Conservation (phyloP, 2,888 invertebrate species). For the Cryptus armator region DNA sequence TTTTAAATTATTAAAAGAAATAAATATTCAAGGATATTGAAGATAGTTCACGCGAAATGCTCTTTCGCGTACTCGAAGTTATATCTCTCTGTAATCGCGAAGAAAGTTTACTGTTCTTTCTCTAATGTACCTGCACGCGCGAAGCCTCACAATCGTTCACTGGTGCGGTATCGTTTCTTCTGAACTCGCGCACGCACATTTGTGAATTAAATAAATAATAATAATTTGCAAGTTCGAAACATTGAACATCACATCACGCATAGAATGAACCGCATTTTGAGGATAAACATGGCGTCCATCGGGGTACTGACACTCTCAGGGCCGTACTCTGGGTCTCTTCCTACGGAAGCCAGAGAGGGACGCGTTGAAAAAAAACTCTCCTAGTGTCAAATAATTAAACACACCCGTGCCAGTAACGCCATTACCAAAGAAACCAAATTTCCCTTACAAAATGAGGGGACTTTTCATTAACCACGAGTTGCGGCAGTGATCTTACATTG, state of each 20-base stretch:
- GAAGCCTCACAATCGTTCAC: slow-evolving; percentile 3
- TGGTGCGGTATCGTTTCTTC: slow-evolving; percentile 29
- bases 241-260: slow-evolving; percentile 62
- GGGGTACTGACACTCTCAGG: slow-evolving; percentile 22
- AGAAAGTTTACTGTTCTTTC: not conserved
- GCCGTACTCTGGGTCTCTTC: not conserved
- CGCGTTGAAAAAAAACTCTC: not conserved
- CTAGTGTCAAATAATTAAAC: not conserved
- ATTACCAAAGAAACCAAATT: not conserved
- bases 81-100: not conserved
- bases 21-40: not conserved
- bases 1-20: not conserved
- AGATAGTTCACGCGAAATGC: slow-evolving; percentile 7
- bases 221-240: slow-evolving; percentile 60
- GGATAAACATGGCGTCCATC: slow-evolving; percentile 65
- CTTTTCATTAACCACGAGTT: not conserved
- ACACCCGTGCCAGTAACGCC: too few relatives aligned
- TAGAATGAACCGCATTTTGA: slow-evolving; percentile 55
- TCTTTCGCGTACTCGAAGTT: not conserved
- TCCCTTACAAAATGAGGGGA: not conserved
- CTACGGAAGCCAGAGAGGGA: not conserved
- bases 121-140: slow-evolving; percentile 1
- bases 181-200: slow-evolving; percentile 52
- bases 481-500: slow-evolving; percentile 37
- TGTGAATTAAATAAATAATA: slow-evolving; percentile 69